phyloP scores from a whole-genome alignment of 2,888 invertebrate genomes.

The Calliopum simillimum region DNA sequence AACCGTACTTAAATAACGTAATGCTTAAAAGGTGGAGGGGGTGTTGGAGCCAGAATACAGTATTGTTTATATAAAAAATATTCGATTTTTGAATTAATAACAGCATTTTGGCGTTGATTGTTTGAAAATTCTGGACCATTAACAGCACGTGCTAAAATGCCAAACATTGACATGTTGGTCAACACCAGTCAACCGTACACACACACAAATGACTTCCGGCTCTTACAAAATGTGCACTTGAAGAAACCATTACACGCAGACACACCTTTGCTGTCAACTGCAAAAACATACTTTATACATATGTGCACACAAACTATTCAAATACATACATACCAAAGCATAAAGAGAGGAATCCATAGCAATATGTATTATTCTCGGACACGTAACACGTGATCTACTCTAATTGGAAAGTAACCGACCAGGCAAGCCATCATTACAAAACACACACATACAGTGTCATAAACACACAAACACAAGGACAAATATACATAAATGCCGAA shows the following conservation, averaged over 20 bases:
- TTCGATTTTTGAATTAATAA: background rate
- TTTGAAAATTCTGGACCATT: conserved; percentile 48
- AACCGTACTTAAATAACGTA: too few species aligned
- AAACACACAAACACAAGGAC: background rate
- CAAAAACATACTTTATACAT: too few species aligned
- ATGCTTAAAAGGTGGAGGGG: too few species aligned
- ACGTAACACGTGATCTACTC: conserved; percentile 23
- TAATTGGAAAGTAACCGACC: conserved; percentile 12
- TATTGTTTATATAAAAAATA: too few species aligned
- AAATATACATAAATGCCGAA: background rate
- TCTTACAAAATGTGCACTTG: background rate
- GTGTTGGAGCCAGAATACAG: too few species aligned
- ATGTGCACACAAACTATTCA: background rate
- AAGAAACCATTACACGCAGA: too few species aligned
- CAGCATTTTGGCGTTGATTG: background rate
- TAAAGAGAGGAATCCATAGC: background rate
- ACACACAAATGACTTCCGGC: conserved; percentile 21
- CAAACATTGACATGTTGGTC: conserved; percentile 45
- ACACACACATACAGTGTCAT: too few species aligned
- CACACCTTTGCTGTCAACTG: too few species aligned
- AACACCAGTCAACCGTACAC: conserved; percentile 18
- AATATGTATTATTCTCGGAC: conserved; percentile 3
- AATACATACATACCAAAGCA: background rate
- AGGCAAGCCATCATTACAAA: background rate
- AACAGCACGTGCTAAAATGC: conserved; percentile 55